phyloP scores from a whole-genome alignment of 2,797 vertebrate genomes.

The Acanthiza pusilla region DNA sequence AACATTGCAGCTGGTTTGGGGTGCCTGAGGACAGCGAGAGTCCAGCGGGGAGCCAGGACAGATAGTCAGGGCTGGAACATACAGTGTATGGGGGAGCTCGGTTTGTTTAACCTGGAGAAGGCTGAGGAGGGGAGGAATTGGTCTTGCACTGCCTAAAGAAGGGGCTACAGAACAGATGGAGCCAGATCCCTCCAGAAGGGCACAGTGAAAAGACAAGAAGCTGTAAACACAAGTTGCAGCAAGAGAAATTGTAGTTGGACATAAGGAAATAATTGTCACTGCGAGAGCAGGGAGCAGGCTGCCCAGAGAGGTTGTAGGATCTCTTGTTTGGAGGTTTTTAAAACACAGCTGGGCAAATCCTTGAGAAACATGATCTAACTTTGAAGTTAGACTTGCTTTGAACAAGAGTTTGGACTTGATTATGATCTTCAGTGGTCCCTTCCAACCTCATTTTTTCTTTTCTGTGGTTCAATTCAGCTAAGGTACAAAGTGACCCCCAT shows the following conservation, averaged over 20 bases:
- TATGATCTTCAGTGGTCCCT: not conserved
- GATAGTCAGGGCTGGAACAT: not conserved
- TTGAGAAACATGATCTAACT: not conserved
- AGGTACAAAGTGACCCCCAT: not conserved
- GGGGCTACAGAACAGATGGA: not conserved
- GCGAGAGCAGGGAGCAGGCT: not conserved
- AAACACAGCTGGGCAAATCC: not conserved
- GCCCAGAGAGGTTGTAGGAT: not conserved
- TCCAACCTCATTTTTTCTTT: not conserved
- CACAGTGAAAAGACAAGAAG: not conserved
- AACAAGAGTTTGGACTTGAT: not conserved
- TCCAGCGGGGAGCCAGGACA: not conserved
- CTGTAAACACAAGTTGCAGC: not conserved
- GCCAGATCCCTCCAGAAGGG: not conserved
- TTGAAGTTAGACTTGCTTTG: not conserved
- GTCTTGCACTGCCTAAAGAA: not conserved
- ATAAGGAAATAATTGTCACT: not conserved
- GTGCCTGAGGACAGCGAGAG: not conserved
- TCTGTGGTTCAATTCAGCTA: not conserved
- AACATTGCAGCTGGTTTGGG: not conserved
- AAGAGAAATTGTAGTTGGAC: not conserved
- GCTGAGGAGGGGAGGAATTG: not conserved
- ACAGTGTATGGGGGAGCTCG: fast-evolving
- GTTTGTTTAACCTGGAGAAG: not conserved
- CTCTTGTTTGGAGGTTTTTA: not conserved